Conservation (phyloP, 64 coral and sea anemone genomes). For the Stylophora pistillata region DNA sequence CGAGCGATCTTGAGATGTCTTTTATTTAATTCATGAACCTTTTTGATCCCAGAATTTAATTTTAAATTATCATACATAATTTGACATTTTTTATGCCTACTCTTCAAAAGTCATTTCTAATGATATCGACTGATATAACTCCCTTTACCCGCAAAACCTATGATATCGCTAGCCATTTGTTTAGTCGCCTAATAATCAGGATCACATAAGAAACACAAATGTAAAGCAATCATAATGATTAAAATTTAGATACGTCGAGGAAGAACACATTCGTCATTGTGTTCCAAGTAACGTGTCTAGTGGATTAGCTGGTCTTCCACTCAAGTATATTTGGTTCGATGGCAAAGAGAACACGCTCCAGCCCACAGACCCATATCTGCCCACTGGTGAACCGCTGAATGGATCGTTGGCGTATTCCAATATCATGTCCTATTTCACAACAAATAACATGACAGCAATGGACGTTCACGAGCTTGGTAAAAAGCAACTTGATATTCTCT, state of each 20-base stretch:
- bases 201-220: background rate
- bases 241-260: conserved; percentile 45
- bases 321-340: conserved; percentile 42
- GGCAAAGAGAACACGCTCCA: conserved; percentile 4
- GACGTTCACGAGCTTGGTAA: conserved; percentile 64
- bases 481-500: conserved; percentile 58
- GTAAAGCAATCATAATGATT: background rate
- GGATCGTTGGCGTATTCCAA: conserved; percentile 36
- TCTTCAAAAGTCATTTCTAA: no score
- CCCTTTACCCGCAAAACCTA: no score
- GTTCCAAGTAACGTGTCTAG: conserved; percentile 69
- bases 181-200: no score
- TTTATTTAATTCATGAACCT: no score
- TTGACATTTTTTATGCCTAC: no score
- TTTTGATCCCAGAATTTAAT: no score
- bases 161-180: no score
- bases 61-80: no score
- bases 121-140: no score
- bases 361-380: conserved; percentile 31
- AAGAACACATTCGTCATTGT: conserved; percentile 42
- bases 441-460: conserved; percentile 31
- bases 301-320: conserved; percentile 39
- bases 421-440: conserved; percentile 66
- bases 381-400: conserved; percentile 47
- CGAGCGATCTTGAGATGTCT: no score